A percentile compares a stretch with the other conserved stretches of the same genome.
Conservation (phyloP, 64 coral and sea anemone species). For the Exaiptasia diaphana region DNA sequence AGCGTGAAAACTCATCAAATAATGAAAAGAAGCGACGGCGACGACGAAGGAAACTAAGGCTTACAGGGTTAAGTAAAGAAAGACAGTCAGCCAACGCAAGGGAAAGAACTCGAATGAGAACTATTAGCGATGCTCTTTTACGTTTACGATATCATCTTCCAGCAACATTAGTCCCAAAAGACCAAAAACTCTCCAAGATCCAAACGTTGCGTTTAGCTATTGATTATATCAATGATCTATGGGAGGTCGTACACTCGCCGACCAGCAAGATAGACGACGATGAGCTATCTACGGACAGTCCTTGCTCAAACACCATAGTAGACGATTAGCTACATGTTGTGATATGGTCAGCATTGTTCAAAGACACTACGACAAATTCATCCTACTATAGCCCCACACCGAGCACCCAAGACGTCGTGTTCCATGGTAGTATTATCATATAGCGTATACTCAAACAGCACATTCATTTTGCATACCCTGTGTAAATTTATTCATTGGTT, state of each 20-base stretch:
- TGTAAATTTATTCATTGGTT: too few species aligned
- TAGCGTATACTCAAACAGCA: too few species aligned
- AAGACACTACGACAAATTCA: too few species aligned
- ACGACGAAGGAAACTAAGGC: conserved; percentile 73
- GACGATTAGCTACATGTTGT: too few species aligned
- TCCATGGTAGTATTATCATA: too few species aligned
- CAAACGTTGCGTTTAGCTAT: conserved; percentile 89
- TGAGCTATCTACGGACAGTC: too few species aligned
- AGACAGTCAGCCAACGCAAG: conserved; percentile 86
- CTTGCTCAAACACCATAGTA: too few species aligned
- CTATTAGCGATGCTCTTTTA: conserved; percentile 72
- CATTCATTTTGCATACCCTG: too few species aligned
- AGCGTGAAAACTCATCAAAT: not conserved
- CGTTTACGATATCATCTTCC: conserved; percentile 79
- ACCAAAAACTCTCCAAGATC: conserved; percentile 96
- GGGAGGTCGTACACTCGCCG: conserved; percentile 53
- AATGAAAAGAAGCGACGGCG: conserved; percentile 36
- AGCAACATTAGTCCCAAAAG: conserved; percentile 59
- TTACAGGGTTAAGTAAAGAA: conserved; percentile 91
- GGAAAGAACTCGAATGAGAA: conserved; percentile 77
- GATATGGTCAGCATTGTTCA: too few species aligned
- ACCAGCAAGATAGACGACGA: not conserved
- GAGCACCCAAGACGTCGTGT: too few species aligned
- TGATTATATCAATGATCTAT: conserved; percentile 72
- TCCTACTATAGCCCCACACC: too few species aligned